Evolutionary conservation across 2,888 invertebrate species (phyloP).

Genomic region (Lithophane semibrunnea): DNA sequence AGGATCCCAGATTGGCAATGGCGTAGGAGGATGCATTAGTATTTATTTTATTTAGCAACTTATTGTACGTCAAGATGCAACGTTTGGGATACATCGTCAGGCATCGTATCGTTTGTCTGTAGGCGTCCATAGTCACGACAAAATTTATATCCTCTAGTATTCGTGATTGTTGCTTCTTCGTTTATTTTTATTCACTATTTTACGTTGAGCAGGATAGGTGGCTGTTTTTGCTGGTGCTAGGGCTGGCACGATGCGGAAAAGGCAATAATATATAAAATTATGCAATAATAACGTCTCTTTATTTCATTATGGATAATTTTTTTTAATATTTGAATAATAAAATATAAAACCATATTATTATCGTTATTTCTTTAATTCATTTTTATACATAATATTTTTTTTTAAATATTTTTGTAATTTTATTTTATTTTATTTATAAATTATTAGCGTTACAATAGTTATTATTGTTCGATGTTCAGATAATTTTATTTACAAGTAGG

Average conservation of each 20-base stretch:
- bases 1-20: conserved; percentile 9
- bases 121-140: conserved; percentile 73
- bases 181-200: conserved; percentile 68
- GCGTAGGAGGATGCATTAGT: conserved; percentile 2
- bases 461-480: too few species aligned
- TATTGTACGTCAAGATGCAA: conserved; percentile 4
- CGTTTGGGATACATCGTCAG: conserved; percentile 51
- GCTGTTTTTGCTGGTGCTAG: conserved; percentile 38
- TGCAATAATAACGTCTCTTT: too few species aligned
- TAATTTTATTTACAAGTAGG: too few species aligned
- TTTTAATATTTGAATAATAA: too few species aligned
- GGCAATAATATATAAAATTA: too few species aligned
- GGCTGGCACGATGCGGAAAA: conserved; percentile 24
- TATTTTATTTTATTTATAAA: too few species aligned
- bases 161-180: conserved; percentile 58
- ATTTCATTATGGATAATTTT: too few species aligned
- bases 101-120: conserved; percentile 47
- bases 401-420: too few species aligned
- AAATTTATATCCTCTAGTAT: conserved; percentile 66
- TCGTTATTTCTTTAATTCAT: too few species aligned
- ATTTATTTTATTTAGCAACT: conserved; percentile 20
- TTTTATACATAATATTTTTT: too few species aligned
- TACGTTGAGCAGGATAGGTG: conserved; percentile 55
- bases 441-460: too few species aligned
- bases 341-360: too few species aligned